Evolutionary conservation across 2,113 vertebrate genomes (phyloP), one percentile per base, ranked within the genome.

Genomic region (Lipotes vexillifer): DNA sequence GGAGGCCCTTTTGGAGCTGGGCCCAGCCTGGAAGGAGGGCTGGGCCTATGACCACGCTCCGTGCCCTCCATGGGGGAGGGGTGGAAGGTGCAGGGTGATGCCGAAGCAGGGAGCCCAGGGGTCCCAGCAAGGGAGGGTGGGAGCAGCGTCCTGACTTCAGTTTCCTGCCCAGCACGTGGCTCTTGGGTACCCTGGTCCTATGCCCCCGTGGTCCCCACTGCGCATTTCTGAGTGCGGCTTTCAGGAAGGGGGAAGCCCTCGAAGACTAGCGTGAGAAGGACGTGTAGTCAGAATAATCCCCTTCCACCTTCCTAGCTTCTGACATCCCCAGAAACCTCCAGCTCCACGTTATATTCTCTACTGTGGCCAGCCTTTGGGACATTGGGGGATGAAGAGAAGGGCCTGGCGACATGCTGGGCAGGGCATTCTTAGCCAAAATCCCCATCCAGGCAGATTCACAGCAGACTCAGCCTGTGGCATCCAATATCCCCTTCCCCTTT

Each of bases 11-110:
- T 0, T 4, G 49, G 61, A 81, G 41, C 61, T 36, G 38, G 36
- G 17, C 49, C 3, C 38, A n/a, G 31, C 31, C 81, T 21, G 18
- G 49, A 61, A 55, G 86, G n/a, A 77, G 31, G 31, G 31, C 25
- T 1, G 1, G 66, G 38, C 14, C 65, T 46, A 14, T 46, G 55
- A 25, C 36, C 29, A 6, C 1, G 38, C 5, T 33, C 18, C 0
- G 0, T 27, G 38, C 12, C 21, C 7, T 52, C 46, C n/a, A 8
- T 1, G 29, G 74, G 5, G 2, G 57, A 46, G 57, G 52, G 29
- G 15, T 12, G 21, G 63, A 33, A n/a, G 44, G 46, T 68, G 15
- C 2, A 11, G 14, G 21, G 21, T 14, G 41, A 38, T 3, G 20
- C 61, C 14, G 0, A 25, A 17, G 63, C 36, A 8, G 46, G 25